A percentile compares a stretch with the other conserved stretches of the same genome.
Evolutionary conservation across 2,113 vertebrate genomes (phyloP).

Genomic region (Varanus salvator): DNA sequence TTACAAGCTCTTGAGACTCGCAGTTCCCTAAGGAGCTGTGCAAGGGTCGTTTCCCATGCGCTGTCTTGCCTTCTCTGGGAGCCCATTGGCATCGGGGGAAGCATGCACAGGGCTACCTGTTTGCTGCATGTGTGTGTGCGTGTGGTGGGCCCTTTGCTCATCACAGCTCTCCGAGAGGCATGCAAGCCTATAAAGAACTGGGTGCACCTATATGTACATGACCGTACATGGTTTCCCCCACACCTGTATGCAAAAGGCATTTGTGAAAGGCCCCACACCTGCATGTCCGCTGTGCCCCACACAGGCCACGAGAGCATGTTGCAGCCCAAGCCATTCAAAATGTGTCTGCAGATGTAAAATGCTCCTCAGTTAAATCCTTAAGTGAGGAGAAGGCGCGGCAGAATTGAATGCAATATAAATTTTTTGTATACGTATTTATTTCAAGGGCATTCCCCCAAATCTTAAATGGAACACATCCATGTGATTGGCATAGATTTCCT

Average conservation of each 20-base stretch:
- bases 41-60: not conserved
- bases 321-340: not conserved
- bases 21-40: not conserved
- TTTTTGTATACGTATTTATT: not conserved
- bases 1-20: not conserved
- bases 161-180: not conserved
- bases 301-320: not conserved
- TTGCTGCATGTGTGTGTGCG: too few relatives aligned
- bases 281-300: not conserved
- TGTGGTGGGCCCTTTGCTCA: not conserved
- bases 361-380: not conserved
- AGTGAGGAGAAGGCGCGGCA: fast-evolving
- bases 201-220: not conserved
- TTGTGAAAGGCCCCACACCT: not conserved
- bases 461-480: not conserved
- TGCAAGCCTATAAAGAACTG: not conserved
- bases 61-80: not conserved
- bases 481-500: not conserved
- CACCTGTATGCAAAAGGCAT: not conserved
- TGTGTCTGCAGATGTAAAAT: not conserved
- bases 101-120: not conserved
- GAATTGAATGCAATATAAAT: not conserved
- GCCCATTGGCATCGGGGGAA: not conserved
- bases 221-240: not conserved
- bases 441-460: not conserved